phyloP scores from a whole-genome alignment of 1,140 invertebrate genomes.

The Potamilus streckersoni region DNA sequence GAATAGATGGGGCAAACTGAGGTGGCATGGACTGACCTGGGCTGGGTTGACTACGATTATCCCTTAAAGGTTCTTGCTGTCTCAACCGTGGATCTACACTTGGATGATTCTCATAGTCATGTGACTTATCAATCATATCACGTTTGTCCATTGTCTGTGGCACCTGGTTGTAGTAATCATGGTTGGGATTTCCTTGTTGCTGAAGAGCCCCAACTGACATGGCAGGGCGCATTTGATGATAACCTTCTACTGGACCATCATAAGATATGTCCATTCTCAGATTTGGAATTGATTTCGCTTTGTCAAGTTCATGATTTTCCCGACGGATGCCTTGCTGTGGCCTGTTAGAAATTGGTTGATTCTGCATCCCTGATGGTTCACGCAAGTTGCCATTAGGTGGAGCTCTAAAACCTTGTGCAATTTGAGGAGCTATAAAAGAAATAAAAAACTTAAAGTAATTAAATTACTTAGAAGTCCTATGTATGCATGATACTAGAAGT shows the following conservation, averaged over 20 bases:
- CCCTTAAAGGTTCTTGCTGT: constrained; percentile 25
- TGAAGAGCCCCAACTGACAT: constrained; percentile 55
- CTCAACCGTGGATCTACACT: constrained; percentile 32
- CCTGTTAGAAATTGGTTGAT: constrained; percentile 16
- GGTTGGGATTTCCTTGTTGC: constrained; percentile 26
- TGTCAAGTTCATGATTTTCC: constrained; percentile 44
- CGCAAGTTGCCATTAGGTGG: constrained; percentile 37
- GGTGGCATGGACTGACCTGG: constrained; percentile 6
- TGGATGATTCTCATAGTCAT: constrained; percentile 59
- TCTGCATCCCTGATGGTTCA: constrained; percentile 13
- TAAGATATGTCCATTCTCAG: constrained; percentile 55
- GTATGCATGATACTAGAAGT: too few relatives aligned
- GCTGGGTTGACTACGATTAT: too few relatives aligned
- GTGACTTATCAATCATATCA: constrained; percentile 15
- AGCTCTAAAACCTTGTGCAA: constrained; percentile 36
- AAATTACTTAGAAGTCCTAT: too few relatives aligned
- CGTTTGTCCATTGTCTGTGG: constrained; percentile 33
- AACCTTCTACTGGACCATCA: constrained; percentile 24
- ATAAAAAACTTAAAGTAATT: too few relatives aligned
- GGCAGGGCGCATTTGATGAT: constrained; percentile 45
- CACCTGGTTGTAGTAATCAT: constrained; percentile 46
- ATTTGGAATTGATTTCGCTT: constrained; percentile 60
- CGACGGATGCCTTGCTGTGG: constrained; percentile 12
- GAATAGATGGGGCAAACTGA: constrained; percentile 4
- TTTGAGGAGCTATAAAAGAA: too few relatives aligned